A percentile compares a stretch with the other conserved stretches of the same genome.
phyloP scores from a whole-genome alignment of 2,797 vertebrate species.

The Babyrousa celebensis region DNA sequence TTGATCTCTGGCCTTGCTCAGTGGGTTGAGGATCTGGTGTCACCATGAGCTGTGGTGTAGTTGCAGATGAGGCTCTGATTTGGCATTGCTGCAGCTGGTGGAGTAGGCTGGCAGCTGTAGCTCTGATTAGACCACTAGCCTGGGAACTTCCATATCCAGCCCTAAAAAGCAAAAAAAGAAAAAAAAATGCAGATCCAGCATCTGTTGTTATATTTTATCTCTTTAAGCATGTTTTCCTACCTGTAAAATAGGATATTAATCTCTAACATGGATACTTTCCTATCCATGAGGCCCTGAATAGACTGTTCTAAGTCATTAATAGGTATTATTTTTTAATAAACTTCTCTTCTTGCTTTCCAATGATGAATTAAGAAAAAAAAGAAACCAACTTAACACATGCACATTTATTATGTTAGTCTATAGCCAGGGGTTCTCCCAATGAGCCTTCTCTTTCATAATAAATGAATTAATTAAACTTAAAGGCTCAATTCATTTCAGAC shows the following conservation, averaged over 20 bases:
- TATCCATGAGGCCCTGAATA: neutral
- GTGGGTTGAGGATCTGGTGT: too few relatives aligned
- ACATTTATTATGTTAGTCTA: neutral
- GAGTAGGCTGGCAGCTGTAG: too few relatives aligned
- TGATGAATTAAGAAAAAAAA: neutral
- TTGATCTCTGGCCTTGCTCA: too few relatives aligned
- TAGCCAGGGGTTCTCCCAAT: neutral
- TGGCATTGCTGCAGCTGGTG: too few relatives aligned
- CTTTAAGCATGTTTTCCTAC: too few relatives aligned
- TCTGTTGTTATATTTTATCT: too few relatives aligned
- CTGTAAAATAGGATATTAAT: neutral
- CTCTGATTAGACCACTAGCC: too few relatives aligned
- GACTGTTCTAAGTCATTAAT: neutral
- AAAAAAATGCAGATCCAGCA: too few relatives aligned
- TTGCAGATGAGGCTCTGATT: too few relatives aligned
- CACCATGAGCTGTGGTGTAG: too few relatives aligned
- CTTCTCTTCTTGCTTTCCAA: neutral
- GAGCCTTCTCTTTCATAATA: neutral
- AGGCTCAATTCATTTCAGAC: neutral
- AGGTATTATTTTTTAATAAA: neutral
- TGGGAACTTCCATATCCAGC: too few relatives aligned
- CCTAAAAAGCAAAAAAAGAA: neutral
- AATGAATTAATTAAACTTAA: neutral
- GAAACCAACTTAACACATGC: fast-evolving
- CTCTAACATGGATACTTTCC: neutral